Evolutionary conservation across 2,888 invertebrate species (phyloP).

Genomic region (Trichopoda pennipes): DNA sequence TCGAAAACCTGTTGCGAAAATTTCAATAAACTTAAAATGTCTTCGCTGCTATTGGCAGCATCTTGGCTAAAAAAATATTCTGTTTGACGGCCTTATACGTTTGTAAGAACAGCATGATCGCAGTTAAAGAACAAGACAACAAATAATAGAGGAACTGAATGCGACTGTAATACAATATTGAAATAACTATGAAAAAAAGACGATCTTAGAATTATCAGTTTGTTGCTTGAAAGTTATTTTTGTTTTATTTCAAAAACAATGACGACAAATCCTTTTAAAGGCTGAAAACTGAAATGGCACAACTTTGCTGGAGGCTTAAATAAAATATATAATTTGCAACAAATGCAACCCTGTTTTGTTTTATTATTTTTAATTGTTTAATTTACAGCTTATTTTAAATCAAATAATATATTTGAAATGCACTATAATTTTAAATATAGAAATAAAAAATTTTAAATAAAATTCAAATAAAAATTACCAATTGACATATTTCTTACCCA

Average conservation of each 20-base stretch:
- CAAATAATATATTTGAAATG: too few relatives aligned
- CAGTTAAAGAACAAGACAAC: slow-evolving; percentile 6
- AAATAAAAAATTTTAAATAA: too few relatives aligned
- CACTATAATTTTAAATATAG: too few relatives aligned
- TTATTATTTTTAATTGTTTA: too few relatives aligned
- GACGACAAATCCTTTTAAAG: slow-evolving; percentile 1
- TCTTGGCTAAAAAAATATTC: slow-evolving; percentile 31
- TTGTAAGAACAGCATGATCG: slow-evolving; percentile 21
- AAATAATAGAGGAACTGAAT: background rate
- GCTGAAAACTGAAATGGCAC: background rate
- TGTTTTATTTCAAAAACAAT: slow-evolving; percentile 8
- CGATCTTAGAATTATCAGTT: slow-evolving; percentile 11
- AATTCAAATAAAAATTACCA: too few relatives aligned
- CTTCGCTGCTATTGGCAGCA: slow-evolving; percentile 16
- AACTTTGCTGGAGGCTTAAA: background rate
- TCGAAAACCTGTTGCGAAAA: slow-evolving; percentile 54
- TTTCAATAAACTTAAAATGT: slow-evolving; percentile 56
- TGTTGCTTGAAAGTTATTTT: slow-evolving; percentile 32
- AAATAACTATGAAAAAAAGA: slow-evolving; percentile 27
- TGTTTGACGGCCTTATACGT: slow-evolving; percentile 10
- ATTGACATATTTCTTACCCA: too few relatives aligned
- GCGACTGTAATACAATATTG: slow-evolving; percentile 1
- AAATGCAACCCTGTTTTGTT: too few relatives aligned
- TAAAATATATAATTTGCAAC: background rate
- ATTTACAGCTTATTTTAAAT: too few relatives aligned